Evolutionary conservation across 2,113 vertebrate species (phyloP).

Genomic region (Callionymus lyra): DNA sequence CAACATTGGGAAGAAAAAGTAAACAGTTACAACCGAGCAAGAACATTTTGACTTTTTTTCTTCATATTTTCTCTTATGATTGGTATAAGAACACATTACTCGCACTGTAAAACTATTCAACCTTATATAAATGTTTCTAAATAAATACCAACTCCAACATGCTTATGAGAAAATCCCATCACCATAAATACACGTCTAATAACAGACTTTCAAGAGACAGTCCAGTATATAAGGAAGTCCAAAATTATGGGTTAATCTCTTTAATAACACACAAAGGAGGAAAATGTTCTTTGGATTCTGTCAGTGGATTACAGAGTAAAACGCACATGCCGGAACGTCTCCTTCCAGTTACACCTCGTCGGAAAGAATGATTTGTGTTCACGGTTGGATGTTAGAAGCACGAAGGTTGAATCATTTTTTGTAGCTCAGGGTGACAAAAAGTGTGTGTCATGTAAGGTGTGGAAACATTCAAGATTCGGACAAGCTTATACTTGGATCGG

Average conservation of each 20-base stretch:
- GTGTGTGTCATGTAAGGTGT: slow-evolving; percentile 12
- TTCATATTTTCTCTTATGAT: too few species aligned
- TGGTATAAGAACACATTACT: too few species aligned
- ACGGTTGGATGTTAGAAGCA: neutral
- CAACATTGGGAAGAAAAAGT: too few species aligned
- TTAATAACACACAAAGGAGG: slow-evolving; percentile 56
- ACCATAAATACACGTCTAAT: neutral
- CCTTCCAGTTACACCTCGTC: slow-evolving; percentile 16
- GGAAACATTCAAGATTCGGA: slow-evolving; percentile 1
- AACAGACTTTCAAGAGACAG: too few species aligned
- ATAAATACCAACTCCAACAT: too few species aligned
- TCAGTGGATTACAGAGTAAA: slow-evolving; percentile 36
- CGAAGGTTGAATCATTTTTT: slow-evolving; percentile 35
- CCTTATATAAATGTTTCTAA: too few species aligned
- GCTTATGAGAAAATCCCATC: too few species aligned
- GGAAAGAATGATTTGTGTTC: slow-evolving; percentile 32
- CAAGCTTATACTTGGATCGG: slow-evolving; percentile 3
- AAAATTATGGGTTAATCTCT: slow-evolving; percentile 48
- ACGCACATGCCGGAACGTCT: slow-evolving; percentile 42
- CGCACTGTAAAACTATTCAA: too few species aligned
- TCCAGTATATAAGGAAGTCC: slow-evolving; percentile 12
- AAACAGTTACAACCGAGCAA: too few species aligned
- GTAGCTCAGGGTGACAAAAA: slow-evolving; percentile 4
- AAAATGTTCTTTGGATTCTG: slow-evolving; percentile 33
- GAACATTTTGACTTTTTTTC: too few species aligned